Evolutionary conservation across 2,113 vertebrate genomes (phyloP), one percentile per base, ranked within the genome.

Genomic region (Centropus unirufus): DNA sequence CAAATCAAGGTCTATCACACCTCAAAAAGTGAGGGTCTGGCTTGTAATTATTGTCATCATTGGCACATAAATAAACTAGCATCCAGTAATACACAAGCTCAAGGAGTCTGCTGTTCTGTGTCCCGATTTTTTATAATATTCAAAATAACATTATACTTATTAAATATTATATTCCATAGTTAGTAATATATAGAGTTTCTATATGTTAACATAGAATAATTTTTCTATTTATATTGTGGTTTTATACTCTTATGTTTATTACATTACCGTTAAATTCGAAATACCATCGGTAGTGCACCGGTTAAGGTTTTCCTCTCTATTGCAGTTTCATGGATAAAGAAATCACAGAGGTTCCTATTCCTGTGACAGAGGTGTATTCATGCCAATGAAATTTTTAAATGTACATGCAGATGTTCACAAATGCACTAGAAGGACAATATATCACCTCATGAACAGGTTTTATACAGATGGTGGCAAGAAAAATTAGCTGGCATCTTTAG

Each of bases 401-500:
- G 44, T 76, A 46, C 26, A 54, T 40, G 39, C 63, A 92, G 40
- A 70, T 27, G 15, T 67, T 76, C 49, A 59, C 39, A 68, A 26
- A 34, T 55, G 12, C 92, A 29, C 16, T 92, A 67, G 49, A 81
- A 76, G 61, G 23, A 67, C 39, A 75, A 46, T 13, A 13, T 64
- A 94, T 91, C 83, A 92, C 79, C 74, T 93, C 54, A 26, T 76
- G 74, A 96, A 92, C 14, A 74, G 40, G 21, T 95, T 82, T 97
- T 82, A 63, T 89, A 18, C 6, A 17, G 8, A 58, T 68, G 69
- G n/a, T 90, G 69, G 52, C 44, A 87, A 40, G 42, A 78, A 95
- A 87, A 93, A 83, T n/a, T n/a, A 73, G 68, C 89, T 94, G 83
- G n/a, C 80, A 96, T 92, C 57, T 95, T 92, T 92, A 84, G 94